Evolutionary conservation across 37 sponge, comb jelly and placozoan species (phyloP).

Genomic region (Chondrilla cf. caribensis): DNA sequence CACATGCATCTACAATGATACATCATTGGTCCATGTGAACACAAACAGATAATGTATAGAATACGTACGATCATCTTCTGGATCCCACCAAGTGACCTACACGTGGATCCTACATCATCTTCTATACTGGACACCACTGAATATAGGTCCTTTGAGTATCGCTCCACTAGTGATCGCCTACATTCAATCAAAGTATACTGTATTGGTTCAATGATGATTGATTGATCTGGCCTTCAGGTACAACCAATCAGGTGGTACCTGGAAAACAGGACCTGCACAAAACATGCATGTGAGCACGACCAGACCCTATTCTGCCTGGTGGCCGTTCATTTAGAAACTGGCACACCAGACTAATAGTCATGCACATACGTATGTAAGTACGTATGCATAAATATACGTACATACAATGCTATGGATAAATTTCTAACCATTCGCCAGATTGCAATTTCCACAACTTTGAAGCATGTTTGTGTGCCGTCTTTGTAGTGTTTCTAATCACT

Average conservation of each 20-base stretch:
- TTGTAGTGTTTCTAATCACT: not conserved
- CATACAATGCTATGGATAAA: not conserved
- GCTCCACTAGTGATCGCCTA: not conserved
- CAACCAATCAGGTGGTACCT: too few species aligned
- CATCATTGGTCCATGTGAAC: too few species aligned
- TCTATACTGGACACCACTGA: not conserved
- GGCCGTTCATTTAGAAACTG: too few species aligned
- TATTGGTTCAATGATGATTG: too few species aligned
- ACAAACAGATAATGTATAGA: too few species aligned
- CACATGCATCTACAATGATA: too few species aligned
- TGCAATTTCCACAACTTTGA: slow-evolving; percentile 6
- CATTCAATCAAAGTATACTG: too few species aligned
- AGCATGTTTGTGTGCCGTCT: not conserved
- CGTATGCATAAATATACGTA: not conserved
- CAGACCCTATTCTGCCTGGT: too few species aligned
- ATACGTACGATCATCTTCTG: not conserved
- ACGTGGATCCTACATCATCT: not conserved
- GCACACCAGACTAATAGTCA: too few species aligned
- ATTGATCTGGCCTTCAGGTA: too few species aligned
- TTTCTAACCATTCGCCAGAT: not conserved
- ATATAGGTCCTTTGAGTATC: not conserved
- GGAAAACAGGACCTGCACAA: too few species aligned
- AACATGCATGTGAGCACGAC: too few species aligned
- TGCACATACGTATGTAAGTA: not conserved
- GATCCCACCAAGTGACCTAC: not conserved